Evolutionary conservation across 2,113 vertebrate species (phyloP).

Genomic region (Haemorhous mexicanus): DNA sequence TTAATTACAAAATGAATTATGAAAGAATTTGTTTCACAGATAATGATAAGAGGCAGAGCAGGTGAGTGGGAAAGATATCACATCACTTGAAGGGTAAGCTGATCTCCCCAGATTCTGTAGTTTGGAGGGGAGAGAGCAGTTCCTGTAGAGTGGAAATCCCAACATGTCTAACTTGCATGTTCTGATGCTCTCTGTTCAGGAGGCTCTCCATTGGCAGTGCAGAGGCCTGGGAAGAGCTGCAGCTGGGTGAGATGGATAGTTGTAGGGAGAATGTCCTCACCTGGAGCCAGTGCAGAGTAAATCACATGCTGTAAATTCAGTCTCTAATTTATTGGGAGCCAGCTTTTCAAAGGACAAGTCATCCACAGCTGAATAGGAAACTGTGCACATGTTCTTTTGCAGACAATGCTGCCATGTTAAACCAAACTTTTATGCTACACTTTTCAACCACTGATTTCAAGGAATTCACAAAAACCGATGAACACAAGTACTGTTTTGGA

Average conservation of each 20-base stretch:
- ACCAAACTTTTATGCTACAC: not conserved
- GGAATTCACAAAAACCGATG: not conserved
- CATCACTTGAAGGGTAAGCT: not conserved
- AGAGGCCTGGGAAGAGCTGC: not conserved
- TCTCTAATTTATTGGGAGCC: not conserved
- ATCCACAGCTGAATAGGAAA: not conserved
- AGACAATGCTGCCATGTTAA: not conserved
- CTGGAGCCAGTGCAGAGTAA: not conserved
- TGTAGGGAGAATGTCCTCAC: not conserved
- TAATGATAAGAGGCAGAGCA: not conserved
- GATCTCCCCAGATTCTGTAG: not conserved
- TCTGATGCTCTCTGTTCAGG: not conserved
- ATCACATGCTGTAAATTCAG: not conserved
- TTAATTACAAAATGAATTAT: not conserved
- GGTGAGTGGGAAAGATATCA: not conserved
- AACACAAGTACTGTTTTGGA: not conserved
- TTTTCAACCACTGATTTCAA: not conserved
- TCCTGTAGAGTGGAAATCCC: not conserved
- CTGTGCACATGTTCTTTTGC: not conserved
- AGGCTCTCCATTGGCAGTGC: rapidly evolving
- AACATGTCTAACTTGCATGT: not conserved
- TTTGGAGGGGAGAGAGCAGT: not conserved
- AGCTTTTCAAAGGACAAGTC: not conserved
- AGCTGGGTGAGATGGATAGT: not conserved
- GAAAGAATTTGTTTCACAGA: not conserved